Base-by-base conservation (phyloP, 2,888 invertebrate species). In the Pyrocoelia pectoralis region DNA sequence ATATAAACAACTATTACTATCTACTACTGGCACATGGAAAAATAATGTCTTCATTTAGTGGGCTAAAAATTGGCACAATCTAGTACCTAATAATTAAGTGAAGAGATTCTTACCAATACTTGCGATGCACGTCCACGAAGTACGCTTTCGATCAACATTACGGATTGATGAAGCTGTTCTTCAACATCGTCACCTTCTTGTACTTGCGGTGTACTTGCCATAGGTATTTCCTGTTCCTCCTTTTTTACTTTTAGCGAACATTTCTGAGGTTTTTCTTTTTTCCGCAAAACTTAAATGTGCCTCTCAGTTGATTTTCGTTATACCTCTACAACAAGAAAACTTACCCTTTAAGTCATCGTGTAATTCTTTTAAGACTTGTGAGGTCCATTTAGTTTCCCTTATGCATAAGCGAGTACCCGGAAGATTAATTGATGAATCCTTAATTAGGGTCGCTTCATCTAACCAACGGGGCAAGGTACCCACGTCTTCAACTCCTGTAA, bases 111-210 rank as follows among this genome's bases (percentile, higher is more conserved):
- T 79, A 90, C 90, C 85, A 90, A 80, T 70, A 84, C 87, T 80
- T 93, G 92, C 12, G 89, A 85, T 4, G 91, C 90, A 14, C 92
- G 81, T 1, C 92, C 93, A 66, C 88, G 81, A 1, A 93, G 81
- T 19, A 90, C 80, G 74, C 86, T 87, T 76, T 92, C 91, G 56
- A 92, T 74, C 67, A 86, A 79, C 38, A 89, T 80, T 19, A 87
- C 82, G 1, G 87, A 83, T 77, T 89, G 81, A 69, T 85, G 83
- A 46, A 79, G 71, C 10, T 82, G 77, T 55, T 85, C 84, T 61
- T 83, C 80, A 4, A 68, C 56, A 28, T 77, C 76, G 5, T 77
- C 72, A 18, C 74, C 69, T 1, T 72, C 73, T 24, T 76, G 77
- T 6, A 78, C 72, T 69, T 76, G 76, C 1, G 79, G 77, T 0